Base-by-base conservation (phyloP, 1,140 invertebrate genomes). In the Pachypsylla venusta region DNA sequence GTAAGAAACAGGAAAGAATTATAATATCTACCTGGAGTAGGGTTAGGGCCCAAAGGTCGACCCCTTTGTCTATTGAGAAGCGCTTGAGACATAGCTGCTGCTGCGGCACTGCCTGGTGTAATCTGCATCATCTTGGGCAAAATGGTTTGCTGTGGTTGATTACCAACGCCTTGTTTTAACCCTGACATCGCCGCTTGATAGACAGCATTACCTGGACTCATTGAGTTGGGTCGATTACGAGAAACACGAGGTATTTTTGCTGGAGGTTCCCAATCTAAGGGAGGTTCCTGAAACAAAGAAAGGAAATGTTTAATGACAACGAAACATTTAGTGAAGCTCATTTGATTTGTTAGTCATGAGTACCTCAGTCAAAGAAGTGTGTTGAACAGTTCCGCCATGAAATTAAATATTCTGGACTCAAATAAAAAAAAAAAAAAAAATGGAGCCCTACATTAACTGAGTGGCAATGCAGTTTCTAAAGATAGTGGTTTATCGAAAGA, bases 251-350 rank as follows among this genome's bases (percentile, higher is more conserved):
- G 86, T 73, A 93, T 91, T 72, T 93, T 93, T 1, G 89, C 89
- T 1, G 91, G 90, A 1, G 88, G 87, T 69, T 93, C 89, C 87
- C 89, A 93, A 68, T 93, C 89, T 7, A 81, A 71, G 0, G 87
- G 81, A 3, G 91, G 89, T 62, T 85, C 82, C 61, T 92, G 66
- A 70, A 71, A 57, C 25, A 56, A 40, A 28, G 40, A 22, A 24
- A 25, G 26, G 28, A 53, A 25, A 53, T 19, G n/a, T 20, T 25
- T n/a, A n/a, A n/a, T n/a, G n/a, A n/a, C n/a, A n/a, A n/a, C n/a
- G n/a, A n/a, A n/a, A n/a, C n/a, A n/a, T n/a, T n/a, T n/a, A n/a
- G n/a, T n/a, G n/a, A n/a, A n/a, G n/a, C n/a, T n/a, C n/a, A n/a
- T n/a, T n/a, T n/a, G n/a, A n/a, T n/a, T n/a, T n/a, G n/a, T n/a